Evolutionary conservation across 2,888 invertebrate genomes (phyloP).

Genomic region (Mycalesis mineus): DNA sequence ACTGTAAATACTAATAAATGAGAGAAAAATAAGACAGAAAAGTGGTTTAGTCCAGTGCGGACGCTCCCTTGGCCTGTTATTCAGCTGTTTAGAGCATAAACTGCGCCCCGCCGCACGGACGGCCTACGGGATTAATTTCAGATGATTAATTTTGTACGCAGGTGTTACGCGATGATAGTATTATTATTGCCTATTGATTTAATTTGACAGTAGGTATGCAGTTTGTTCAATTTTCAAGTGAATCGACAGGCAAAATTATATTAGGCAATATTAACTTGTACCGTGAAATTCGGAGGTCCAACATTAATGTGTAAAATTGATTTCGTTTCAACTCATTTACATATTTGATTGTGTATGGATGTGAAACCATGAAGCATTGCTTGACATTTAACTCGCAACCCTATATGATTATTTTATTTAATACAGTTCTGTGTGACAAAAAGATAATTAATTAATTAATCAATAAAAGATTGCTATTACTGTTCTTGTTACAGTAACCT

Average conservation of each 20-base stretch:
- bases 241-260: not conserved
- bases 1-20: too few relatives aligned
- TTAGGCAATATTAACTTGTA: not conserved
- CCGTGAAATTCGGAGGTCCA: too few relatives aligned
- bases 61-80: not conserved
- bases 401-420: not conserved
- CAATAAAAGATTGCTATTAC: too few relatives aligned
- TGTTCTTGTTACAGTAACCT: too few relatives aligned
- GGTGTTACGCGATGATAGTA: not conserved
- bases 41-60: too few relatives aligned
- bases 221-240: not conserved
- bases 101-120: not conserved
- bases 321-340: not conserved
- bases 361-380: not conserved
- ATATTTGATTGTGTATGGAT: not conserved
- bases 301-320: too few relatives aligned
- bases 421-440: too few relatives aligned
- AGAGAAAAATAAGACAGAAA: too few relatives aligned
- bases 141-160: slow-evolving; percentile 4
- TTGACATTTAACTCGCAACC: not conserved
- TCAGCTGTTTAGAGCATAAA: not conserved
- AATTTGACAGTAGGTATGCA: not conserved
- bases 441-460: too few relatives aligned
- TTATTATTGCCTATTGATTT: slow-evolving; percentile 4
- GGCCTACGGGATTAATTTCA: slow-evolving; percentile 3